phyloP scores from a whole-genome alignment of 2,888 invertebrate species.

The Agelastica alni region DNA sequence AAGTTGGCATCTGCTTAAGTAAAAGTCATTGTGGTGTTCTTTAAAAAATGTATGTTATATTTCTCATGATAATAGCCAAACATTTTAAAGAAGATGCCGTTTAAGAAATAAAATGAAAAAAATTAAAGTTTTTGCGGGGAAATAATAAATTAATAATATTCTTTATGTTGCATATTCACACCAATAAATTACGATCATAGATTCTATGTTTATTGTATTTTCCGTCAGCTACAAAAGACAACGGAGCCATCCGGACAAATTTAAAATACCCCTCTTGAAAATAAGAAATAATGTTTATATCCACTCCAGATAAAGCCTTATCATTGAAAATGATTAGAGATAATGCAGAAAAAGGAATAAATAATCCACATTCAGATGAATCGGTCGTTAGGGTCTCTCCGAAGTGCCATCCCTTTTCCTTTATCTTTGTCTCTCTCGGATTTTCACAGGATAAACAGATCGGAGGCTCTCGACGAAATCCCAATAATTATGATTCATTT shows the following conservation, averaged over 20 bases:
- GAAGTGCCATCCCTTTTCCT: conserved; percentile 35
- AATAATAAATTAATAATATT: too few relatives aligned
- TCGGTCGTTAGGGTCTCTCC: conserved; percentile 52
- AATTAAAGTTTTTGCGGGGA: too few relatives aligned
- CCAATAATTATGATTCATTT: conserved; percentile 43
- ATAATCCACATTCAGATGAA: conserved; percentile 55
- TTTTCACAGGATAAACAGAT: conserved; percentile 44
- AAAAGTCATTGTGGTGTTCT: too few relatives aligned
- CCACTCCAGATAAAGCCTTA: conserved; percentile 51
- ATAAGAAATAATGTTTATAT: conserved; percentile 53
- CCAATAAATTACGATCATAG: too few relatives aligned
- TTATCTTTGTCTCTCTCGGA: conserved; percentile 37
- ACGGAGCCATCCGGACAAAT: conserved; percentile 13
- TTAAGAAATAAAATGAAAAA: too few relatives aligned
- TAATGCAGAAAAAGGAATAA: conserved; percentile 54
- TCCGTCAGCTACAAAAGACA: not conserved
- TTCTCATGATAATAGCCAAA: too few relatives aligned
- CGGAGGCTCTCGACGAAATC: conserved; percentile 32
- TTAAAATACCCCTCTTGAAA: conserved; percentile 35
- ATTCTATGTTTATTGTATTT: conserved; percentile 1
- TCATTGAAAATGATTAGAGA: conserved; percentile 54
- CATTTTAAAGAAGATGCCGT: too few relatives aligned
- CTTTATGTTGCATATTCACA: too few relatives aligned
- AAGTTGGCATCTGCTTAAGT: too few relatives aligned
- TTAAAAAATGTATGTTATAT: too few relatives aligned